Conservation (phyloP, 2,888 invertebrate species). For the Spodoptera littoralis region DNA sequence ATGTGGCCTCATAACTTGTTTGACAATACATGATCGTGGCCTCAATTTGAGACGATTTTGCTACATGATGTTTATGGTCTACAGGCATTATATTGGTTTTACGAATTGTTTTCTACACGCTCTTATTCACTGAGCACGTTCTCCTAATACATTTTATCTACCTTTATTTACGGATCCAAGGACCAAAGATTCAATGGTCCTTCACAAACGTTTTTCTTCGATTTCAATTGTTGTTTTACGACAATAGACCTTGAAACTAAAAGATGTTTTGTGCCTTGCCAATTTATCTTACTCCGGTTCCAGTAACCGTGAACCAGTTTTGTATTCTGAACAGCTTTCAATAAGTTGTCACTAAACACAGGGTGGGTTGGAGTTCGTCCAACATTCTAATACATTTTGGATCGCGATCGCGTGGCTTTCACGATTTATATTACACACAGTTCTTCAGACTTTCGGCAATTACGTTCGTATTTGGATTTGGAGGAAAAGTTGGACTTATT, state of each 20-base stretch:
- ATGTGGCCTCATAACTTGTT: slow-evolving; percentile 16
- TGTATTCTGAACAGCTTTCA: slow-evolving; percentile 31
- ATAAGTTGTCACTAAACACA: slow-evolving; percentile 43
- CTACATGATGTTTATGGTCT: slow-evolving; percentile 3
- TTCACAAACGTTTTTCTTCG: not conserved
- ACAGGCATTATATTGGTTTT: not conserved
- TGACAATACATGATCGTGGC: slow-evolving; percentile 2
- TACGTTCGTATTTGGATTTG: slow-evolving; percentile 16
- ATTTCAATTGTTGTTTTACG: slow-evolving; percentile 9
- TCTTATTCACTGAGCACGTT: not conserved
- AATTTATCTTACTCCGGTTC: slow-evolving; percentile 36
- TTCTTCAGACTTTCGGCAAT: slow-evolving; percentile 11
- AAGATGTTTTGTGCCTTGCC: slow-evolving; percentile 27
- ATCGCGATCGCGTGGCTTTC: slow-evolving; percentile 24
- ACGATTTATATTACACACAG: slow-evolving; percentile 21
- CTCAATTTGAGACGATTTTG: slow-evolving; percentile 11
- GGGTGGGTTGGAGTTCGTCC: slow-evolving; percentile 46
- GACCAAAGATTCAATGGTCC: slow-evolving; percentile 1
- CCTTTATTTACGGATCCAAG: not conserved
- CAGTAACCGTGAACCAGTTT: slow-evolving; percentile 49
- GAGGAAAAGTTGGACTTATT: slow-evolving; percentile 16
- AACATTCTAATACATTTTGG: slow-evolving; percentile 48
- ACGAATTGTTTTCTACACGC: not conserved
- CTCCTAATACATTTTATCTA: not conserved
- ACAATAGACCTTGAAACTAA: slow-evolving; percentile 25